Evolutionary conservation across 1,140 invertebrate species (phyloP).

Genomic region (Phymorhynchus buccinoides): DNA sequence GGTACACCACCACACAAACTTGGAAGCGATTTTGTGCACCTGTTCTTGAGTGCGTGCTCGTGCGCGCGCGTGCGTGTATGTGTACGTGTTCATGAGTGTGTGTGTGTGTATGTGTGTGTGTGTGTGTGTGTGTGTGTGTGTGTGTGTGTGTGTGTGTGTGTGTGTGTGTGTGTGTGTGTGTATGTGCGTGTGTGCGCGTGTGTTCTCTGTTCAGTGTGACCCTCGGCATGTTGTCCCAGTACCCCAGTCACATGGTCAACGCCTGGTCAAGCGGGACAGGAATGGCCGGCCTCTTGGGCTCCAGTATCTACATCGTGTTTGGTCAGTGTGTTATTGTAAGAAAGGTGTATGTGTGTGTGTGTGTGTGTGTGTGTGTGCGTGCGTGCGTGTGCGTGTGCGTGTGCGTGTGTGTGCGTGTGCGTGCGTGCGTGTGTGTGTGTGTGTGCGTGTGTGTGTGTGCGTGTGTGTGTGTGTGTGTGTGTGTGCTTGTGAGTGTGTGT

Average conservation of each 20-base stretch:
- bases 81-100: too few relatives aligned
- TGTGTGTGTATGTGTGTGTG: too few relatives aligned
- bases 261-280: conserved; percentile 68
- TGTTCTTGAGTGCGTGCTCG: too few relatives aligned
- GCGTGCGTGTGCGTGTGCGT: conserved; percentile 2
- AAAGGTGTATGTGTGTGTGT: not conserved
- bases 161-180: not conserved
- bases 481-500: not conserved
- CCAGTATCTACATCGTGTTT: conserved; percentile 64
- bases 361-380: not conserved
- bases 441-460: not conserved
- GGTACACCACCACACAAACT: too few relatives aligned
- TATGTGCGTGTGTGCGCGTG: not conserved
- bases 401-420: conserved; percentile 22
- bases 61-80: too few relatives aligned
- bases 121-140: too few relatives aligned
- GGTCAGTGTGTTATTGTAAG: conserved; percentile 43
- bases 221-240: conserved; percentile 59
- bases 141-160: too few relatives aligned
- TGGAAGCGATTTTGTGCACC: too few relatives aligned
- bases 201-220: conserved; percentile 58
- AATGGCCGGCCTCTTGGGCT: conserved; percentile 65
- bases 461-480: not conserved
- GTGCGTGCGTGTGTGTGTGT: conserved; percentile 4
- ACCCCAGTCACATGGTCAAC: conserved; percentile 63